These are phyloP conservation scores for Podarcis muralis DNA, from an alignment of 2,113 vertebrate genomes.

Conservation along the genomic window DNA sequence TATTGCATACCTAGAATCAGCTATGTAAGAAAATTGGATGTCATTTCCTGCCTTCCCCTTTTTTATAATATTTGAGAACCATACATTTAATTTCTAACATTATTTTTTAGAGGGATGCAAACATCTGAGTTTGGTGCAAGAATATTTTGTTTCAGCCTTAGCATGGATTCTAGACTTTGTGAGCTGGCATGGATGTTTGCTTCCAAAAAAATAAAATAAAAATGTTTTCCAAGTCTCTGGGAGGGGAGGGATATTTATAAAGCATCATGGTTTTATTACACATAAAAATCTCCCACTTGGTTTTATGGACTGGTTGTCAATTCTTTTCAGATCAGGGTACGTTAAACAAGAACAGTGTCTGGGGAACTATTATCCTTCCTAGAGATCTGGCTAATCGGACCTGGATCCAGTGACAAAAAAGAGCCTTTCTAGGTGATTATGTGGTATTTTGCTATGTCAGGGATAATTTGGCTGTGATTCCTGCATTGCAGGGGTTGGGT, in stretches of 20 bases:
- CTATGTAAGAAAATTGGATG: not conserved
- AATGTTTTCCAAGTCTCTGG: not conserved
- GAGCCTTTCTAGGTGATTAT: not conserved
- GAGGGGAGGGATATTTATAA: constrained; percentile 1
- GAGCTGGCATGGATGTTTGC: not conserved
- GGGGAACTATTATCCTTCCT: not conserved
- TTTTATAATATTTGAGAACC: constrained; percentile 2
- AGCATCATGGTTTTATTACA: constrained; percentile 10
- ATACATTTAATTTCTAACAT: not conserved
- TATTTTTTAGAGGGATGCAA: not conserved
- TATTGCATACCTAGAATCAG: not conserved
- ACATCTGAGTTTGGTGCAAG: not conserved
- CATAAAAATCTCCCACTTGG: constrained; percentile 6
- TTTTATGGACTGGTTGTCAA: not conserved
- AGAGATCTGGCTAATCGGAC: not conserved
- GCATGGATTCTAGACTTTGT: not conserved
- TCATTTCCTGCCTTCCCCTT: not conserved
- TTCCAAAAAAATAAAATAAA: not conserved
- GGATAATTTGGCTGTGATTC: no score
- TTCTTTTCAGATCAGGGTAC: not conserved
- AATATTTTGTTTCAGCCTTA: not conserved
- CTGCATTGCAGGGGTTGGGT: no score
- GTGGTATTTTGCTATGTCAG: not conserved
- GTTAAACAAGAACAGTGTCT: not conserved
- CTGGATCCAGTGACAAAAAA: not conserved